A percentile compares a stretch with the other conserved stretches of the same genome.
phyloP scores from a whole-genome alignment of 2,113 vertebrate genomes.

The Sitta europaea region DNA sequence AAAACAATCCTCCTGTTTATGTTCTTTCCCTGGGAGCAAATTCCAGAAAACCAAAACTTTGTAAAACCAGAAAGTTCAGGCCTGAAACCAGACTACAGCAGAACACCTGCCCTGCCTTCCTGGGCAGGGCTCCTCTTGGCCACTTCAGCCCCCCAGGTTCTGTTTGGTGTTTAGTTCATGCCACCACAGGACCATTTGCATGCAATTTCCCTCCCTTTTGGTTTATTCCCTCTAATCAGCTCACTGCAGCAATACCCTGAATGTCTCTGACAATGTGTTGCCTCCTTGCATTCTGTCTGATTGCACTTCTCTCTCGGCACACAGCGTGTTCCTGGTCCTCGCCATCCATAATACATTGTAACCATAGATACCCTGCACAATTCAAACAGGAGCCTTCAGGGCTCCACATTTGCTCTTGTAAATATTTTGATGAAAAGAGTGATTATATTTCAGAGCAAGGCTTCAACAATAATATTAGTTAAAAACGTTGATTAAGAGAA shows the following conservation, averaged over 20 bases:
- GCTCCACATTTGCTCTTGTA: neutral
- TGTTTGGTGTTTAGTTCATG: neutral
- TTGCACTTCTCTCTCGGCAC: neutral
- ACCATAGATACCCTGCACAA: slow-evolving; percentile 23
- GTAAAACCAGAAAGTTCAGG: too few relatives aligned
- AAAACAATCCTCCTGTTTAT: too few relatives aligned
- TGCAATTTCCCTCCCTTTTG: neutral
- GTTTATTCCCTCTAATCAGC: neutral
- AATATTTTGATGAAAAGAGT: slow-evolving; percentile 53
- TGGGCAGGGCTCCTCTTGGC: too few relatives aligned
- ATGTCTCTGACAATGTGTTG: neutral
- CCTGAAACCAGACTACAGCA: too few relatives aligned
- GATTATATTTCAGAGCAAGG: neutral
- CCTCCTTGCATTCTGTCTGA: neutral
- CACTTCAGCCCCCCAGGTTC: neutral
- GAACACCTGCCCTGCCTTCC: too few relatives aligned
- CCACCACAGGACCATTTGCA: neutral
- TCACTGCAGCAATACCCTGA: neutral
- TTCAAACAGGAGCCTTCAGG: neutral
- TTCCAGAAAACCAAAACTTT: too few relatives aligned
- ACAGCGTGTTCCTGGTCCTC: neutral
- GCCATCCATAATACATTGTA: neutral
- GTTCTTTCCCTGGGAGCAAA: too few relatives aligned
- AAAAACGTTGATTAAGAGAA: slow-evolving; percentile 6
- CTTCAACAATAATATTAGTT: neutral